Evolutionary conservation across 2,888 invertebrate species (phyloP).

Genomic region (Dexiosoma caninum): DNA sequence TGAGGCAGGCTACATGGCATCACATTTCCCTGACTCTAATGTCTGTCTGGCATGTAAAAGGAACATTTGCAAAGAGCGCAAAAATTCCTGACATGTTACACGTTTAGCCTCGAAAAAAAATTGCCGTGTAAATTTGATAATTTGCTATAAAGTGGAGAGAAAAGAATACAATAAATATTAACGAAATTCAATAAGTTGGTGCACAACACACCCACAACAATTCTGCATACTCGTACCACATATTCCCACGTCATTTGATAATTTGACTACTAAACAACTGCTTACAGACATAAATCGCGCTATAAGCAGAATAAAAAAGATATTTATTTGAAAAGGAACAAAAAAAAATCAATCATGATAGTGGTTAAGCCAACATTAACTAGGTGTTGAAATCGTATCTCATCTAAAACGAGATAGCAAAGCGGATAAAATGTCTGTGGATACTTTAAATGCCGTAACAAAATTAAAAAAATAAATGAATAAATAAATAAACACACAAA

Average conservation of each 20-base stretch:
- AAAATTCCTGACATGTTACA: slow-evolving; percentile 47
- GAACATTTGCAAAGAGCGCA: background rate
- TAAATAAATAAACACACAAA: slow-evolving; percentile 27
- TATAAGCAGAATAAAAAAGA: slow-evolving; percentile 57
- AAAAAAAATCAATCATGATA: slow-evolving; percentile 64
- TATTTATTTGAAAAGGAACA: no score
- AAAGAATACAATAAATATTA: slow-evolving; percentile 11
- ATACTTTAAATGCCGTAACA: slow-evolving; percentile 33
- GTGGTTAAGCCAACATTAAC: slow-evolving; percentile 62
- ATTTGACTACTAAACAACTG: slow-evolving; percentile 49
- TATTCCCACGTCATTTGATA: slow-evolving; percentile 72
- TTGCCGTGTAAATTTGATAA: slow-evolving; percentile 58
- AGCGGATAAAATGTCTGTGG: slow-evolving; percentile 57
- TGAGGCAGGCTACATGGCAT: slow-evolving; percentile 47
- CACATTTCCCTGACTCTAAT: slow-evolving; percentile 19
- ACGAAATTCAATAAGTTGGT: slow-evolving; percentile 66
- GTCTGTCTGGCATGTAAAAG: slow-evolving; percentile 1
- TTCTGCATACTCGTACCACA: slow-evolving; percentile 65
- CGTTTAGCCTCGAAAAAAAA: slow-evolving; percentile 35
- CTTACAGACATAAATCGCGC: slow-evolving; percentile 61
- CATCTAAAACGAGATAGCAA: slow-evolving; percentile 55
- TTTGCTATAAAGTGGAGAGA: slow-evolving; percentile 41
- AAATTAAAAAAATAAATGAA: background rate
- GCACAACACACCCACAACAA: slow-evolving; percentile 68
- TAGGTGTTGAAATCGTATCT: slow-evolving; percentile 63